These are phyloP conservation scores for Drosophila sp. DNA, from an alignment of 1,140 invertebrate species.

Conservation along the genomic window DNA sequence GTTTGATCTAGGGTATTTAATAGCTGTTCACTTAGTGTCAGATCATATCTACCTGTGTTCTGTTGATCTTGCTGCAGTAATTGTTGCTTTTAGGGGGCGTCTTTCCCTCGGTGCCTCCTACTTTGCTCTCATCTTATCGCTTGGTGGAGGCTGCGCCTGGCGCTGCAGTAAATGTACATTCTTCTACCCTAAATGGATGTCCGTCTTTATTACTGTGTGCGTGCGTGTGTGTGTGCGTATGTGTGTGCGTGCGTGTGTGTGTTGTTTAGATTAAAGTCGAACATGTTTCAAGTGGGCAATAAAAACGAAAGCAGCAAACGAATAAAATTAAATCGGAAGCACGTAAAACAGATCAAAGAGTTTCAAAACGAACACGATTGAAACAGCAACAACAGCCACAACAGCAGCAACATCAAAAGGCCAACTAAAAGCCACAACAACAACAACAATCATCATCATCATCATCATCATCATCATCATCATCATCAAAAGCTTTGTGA, in stretches of 20 bases:
- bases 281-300: slow-evolving; percentile 70
- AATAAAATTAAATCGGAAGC: slow-evolving; percentile 66
- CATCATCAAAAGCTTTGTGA: slow-evolving; percentile 38
- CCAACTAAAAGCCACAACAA: slow-evolving; percentile 18
- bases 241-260: slow-evolving; percentile 8
- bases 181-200: slow-evolving; percentile 54
- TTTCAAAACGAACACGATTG: slow-evolving; percentile 40
- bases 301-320: slow-evolving; percentile 67
- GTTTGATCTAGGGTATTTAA: slow-evolving; percentile 18
- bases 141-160: slow-evolving; percentile 32
- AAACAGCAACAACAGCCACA: slow-evolving; percentile 31
- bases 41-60: not conserved
- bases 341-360: slow-evolving; percentile 71
- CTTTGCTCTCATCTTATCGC: slow-evolving; percentile 42
- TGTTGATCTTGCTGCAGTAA: not conserved
- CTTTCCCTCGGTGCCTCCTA: not conserved
- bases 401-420: slow-evolving; percentile 23
- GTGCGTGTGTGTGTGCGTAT: not conserved
- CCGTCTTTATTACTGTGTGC: not conserved
- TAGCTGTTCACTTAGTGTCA: not conserved
- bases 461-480: slow-evolving; percentile 2
- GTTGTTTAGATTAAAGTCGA: slow-evolving; percentile 58
- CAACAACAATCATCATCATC: slow-evolving; percentile 22
- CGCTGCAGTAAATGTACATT: slow-evolving; percentile 48
- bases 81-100: slow-evolving; percentile 25